Evolutionary conservation across 1,140 invertebrate species (phyloP), one percentile per base, ranked within the genome.

Genomic region (Lepidotrigona ventralis): DNA sequence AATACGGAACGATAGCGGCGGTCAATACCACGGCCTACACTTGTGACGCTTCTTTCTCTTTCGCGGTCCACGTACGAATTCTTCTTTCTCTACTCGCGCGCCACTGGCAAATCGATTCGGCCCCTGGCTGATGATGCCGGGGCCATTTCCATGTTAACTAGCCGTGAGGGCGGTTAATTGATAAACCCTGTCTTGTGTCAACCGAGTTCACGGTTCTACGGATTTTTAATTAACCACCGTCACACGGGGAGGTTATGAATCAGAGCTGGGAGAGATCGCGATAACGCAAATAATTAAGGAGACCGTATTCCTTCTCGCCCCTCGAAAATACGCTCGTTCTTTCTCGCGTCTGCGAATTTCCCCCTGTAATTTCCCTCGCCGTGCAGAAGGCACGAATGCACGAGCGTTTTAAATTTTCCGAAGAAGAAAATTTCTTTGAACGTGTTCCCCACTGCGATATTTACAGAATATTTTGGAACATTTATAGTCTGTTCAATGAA

Each of bases 71-170:
- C 46, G 63, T 81, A 79, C 85, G 91, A 90, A 78, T 51, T 71
- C 2, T 64, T 26, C n/a, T 29, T 29, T 64, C 77, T n/a, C 86
- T 84, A 87, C 0, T 82, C 81, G 81, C 84, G 89, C 90, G 88
- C 88, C 91, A 90, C 89, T 89, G 86, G 80, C 85, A 90, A 90
- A 91, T 92, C 90, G 90, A 91, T 88, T 58, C 63, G 21, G 21
- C n/a, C 83, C 39, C 6, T n/a, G 58, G 88, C 86, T 90, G 88
- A 90, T 91, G 88, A 90, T 77, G 86, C 68, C 81, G 77, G 78
- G 70, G 56, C 64, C 81, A 66, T 70, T 89, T 90, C 86, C 85
- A 87, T 82, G 74, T 73, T 74, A 39, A 60, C 64, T 71, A 64
- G 29, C 23, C 19, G 39, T 8, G 60, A 60, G 29, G 8, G 23